These are phyloP conservation scores for Pristionchus maxplancki DNA, from an alignment of 2,888 invertebrate species.

Conservation along the genomic window DNA sequence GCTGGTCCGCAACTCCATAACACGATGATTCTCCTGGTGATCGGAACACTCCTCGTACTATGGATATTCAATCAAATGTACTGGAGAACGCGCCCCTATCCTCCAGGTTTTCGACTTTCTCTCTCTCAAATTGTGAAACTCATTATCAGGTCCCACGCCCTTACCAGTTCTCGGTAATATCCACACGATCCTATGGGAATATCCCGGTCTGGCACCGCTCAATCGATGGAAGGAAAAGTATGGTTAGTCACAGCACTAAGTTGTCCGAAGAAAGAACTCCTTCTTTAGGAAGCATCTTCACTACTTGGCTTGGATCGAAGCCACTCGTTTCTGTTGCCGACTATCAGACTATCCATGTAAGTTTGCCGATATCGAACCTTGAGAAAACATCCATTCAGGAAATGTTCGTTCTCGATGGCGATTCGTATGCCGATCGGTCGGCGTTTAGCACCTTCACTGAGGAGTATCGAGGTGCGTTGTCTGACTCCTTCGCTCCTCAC, in stretches of 20 bases:
- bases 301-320: neutral
- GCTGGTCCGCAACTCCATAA: no score
- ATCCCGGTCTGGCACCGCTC: neutral
- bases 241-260: neutral
- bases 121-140: neutral
- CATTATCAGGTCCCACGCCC: constrained; percentile 30
- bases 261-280: neutral
- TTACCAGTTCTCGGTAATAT: constrained; percentile 13
- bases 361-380: no score
- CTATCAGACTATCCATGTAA: neutral
- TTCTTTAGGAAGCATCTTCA: neutral
- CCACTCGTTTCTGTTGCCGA: constrained; percentile 1
- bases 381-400: no score
- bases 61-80: constrained; percentile 36
- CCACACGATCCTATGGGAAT: neutral
- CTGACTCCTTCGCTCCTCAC: neutral
- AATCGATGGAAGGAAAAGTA: constrained; percentile 23
- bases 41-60: neutral
- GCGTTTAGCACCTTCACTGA: neutral
- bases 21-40: neutral
- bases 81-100: constrained; percentile 22
- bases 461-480: neutral
- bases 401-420: constrained; percentile 47
- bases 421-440: constrained; percentile 35
- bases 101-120: neutral